Evolutionary conservation across 1,140 invertebrate genomes (phyloP).

Genomic region (Holotrichia oblita): DNA sequence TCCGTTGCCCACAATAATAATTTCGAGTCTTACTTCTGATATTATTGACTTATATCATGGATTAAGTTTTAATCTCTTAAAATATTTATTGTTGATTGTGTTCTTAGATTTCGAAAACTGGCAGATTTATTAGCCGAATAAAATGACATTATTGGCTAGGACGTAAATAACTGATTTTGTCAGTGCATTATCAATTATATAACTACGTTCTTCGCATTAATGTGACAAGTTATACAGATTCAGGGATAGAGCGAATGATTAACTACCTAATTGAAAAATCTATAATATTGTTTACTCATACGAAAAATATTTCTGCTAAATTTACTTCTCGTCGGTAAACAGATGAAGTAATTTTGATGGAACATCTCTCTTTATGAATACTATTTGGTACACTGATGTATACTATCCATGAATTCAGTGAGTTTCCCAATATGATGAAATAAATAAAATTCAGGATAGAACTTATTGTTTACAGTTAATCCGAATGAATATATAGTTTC

Average conservation of each 20-base stretch:
- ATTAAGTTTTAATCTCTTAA: conserved; percentile 16
- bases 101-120: conserved; percentile 35
- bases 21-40: conserved; percentile 16
- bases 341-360: too few species aligned
- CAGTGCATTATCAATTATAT: conserved; percentile 4
- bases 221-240: not conserved
- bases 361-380: too few species aligned
- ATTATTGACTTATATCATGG: conserved; percentile 18
- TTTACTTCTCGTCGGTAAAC: too few species aligned
- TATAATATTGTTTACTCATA: not conserved
- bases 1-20: not conserved
- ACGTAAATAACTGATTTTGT: not conserved
- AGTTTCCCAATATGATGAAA: too few species aligned
- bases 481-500: too few species aligned
- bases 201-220: conserved; percentile 1
- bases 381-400: too few species aligned
- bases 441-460: too few species aligned
- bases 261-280: not conserved
- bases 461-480: too few species aligned
- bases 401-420: too few species aligned
- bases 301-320: too few species aligned
- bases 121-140: conserved; percentile 23
- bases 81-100: conserved; percentile 36
- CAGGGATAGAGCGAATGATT: not conserved
- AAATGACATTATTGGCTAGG: conserved; percentile 19